These are phyloP conservation scores for Lissocephala sabroskyi DNA, from an alignment of 2,888 invertebrate genomes.

Conservation along the genomic window DNA sequence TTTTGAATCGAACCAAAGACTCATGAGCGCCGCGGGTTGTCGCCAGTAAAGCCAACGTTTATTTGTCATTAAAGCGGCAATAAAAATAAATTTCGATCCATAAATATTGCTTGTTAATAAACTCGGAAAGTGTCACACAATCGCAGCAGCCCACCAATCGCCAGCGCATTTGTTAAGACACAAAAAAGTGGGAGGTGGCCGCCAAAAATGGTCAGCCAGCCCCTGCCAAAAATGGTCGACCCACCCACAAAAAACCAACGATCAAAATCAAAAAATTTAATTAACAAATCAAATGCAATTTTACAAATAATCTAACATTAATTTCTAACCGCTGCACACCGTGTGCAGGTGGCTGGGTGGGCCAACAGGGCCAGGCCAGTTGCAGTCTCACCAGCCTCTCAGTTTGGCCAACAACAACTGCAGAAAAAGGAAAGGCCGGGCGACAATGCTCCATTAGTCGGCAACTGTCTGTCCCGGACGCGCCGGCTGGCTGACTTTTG, in stretches of 20 bases:
- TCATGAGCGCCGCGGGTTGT: slow-evolving; percentile 3
- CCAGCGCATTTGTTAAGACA: slow-evolving; percentile 44
- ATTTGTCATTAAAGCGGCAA: slow-evolving; percentile 37
- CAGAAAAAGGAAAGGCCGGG: slow-evolving; percentile 1
- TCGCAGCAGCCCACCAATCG: slow-evolving; percentile 19
- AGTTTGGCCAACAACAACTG: not conserved
- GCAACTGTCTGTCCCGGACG: not conserved
- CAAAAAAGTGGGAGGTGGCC: slow-evolving; percentile 43
- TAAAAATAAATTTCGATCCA: slow-evolving; percentile 43
- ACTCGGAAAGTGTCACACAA: slow-evolving; percentile 54
- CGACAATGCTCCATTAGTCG: slow-evolving; percentile 10
- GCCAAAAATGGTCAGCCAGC: slow-evolving; percentile 22
- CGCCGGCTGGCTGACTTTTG: not conserved
- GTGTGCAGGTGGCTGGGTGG: not conserved
- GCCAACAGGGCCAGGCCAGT: not conserved
- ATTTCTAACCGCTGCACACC: slow-evolving; percentile 1
- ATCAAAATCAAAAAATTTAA: slow-evolving; percentile 47
- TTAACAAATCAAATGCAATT: slow-evolving; percentile 64
- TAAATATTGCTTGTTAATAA: slow-evolving; percentile 36
- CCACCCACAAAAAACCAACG: too few species aligned
- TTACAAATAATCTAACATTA: slow-evolving; percentile 40
- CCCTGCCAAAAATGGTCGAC: too few species aligned
- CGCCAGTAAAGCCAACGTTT: slow-evolving; percentile 35
- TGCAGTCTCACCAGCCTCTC: not conserved
- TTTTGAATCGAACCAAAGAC: too few species aligned